Conservation (phyloP, 1,140 invertebrate genomes). For the Eriocheir sinensis region DNA sequence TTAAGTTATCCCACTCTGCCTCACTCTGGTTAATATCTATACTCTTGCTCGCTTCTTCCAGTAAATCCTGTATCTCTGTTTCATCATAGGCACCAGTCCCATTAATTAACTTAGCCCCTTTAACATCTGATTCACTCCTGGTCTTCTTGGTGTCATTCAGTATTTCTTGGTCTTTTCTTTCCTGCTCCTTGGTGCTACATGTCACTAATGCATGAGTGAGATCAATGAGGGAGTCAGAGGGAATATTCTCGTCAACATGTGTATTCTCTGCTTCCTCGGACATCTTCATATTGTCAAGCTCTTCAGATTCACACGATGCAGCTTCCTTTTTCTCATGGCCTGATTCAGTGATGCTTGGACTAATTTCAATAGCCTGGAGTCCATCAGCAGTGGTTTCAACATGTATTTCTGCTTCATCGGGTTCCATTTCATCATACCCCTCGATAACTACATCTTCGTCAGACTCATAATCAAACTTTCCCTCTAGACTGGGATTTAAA, state of each 20-base stretch:
- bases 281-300: not conserved
- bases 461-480: constrained; percentile 79
- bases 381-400: not conserved
- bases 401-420: constrained; percentile 34
- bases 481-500: constrained; percentile 79
- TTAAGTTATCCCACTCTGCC: constrained; percentile 58
- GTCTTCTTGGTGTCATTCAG: not conserved
- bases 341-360: not conserved
- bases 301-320: not conserved
- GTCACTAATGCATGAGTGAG: not conserved
- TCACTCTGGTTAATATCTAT: constrained; percentile 37
- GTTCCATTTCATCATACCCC: constrained; percentile 52
- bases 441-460: constrained; percentile 80
- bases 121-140: not conserved
- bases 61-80: constrained; percentile 41
- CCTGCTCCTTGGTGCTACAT: not conserved
- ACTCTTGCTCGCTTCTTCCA: constrained; percentile 50
- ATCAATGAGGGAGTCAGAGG: not conserved
- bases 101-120: not conserved
- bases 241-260: not conserved
- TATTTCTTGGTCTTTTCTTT: not conserved
- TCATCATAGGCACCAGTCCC: constrained; percentile 33
- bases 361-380: not conserved
- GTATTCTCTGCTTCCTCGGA: not conserved
- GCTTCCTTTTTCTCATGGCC: not conserved